Evolutionary conservation across 2,113 vertebrate species (phyloP).

Genomic region (Bufo bufo): DNA sequence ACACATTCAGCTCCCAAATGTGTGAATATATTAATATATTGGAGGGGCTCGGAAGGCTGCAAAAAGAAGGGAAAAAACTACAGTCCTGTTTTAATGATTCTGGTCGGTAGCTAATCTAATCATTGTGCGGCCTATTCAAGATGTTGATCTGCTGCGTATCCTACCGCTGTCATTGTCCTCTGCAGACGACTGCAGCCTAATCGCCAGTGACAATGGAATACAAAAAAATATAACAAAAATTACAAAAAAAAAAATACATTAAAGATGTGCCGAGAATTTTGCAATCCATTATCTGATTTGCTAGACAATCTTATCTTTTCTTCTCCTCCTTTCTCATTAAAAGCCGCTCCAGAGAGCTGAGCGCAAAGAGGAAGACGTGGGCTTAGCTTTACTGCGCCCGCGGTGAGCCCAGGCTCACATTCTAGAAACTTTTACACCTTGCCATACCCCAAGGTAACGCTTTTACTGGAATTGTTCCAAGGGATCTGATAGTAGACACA

Average conservation of each 20-base stretch:
- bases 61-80: neutral
- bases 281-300: slow-evolving; percentile 7
- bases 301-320: neutral
- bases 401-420: neutral
- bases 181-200: neutral
- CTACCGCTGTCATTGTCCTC: neutral
- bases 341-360: neutral
- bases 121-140: neutral
- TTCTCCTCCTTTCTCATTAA: slow-evolving; percentile 1
- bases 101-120: neutral
- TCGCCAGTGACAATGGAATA: neutral
- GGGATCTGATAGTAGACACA: neutral
- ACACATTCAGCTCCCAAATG: neutral
- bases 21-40: slow-evolving; percentile 24
- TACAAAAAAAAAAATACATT: neutral
- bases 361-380: neutral
- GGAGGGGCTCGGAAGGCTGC: neutral
- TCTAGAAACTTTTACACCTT: neutral
- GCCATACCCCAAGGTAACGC: neutral
- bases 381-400: neutral
- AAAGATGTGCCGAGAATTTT: neutral
- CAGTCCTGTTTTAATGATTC: neutral
- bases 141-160: neutral
- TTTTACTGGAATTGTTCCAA: neutral
- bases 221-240: neutral